These are phyloP conservation scores for Anguilla rostrata DNA, from an alignment of 2,113 vertebrate species.

Conservation along the genomic window DNA sequence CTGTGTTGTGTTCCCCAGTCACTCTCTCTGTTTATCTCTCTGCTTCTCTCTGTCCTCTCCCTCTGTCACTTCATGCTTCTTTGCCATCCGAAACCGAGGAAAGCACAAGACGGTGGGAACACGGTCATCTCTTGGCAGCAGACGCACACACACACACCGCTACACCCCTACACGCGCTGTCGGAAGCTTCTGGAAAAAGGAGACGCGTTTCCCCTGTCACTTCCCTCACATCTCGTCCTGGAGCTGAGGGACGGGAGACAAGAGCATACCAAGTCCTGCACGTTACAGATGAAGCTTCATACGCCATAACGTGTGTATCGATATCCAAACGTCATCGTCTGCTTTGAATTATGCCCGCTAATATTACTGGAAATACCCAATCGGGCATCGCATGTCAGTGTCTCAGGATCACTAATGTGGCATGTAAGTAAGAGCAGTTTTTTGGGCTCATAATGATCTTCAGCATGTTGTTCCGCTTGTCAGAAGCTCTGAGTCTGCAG, in stretches of 20 bases:
- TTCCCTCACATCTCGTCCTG: background rate
- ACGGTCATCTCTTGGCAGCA: background rate
- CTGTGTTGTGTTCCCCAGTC: background rate
- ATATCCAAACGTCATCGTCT: background rate
- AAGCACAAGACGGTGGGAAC: background rate
- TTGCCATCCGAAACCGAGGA: background rate
- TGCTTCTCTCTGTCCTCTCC: background rate
- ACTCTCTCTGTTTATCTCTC: background rate
- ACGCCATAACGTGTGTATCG: background rate
- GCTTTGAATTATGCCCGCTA: background rate
- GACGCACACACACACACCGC: background rate
- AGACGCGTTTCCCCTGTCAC: background rate
- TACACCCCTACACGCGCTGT: background rate
- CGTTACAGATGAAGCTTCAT: background rate
- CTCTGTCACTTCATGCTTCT: background rate
- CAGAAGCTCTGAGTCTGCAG: background rate
- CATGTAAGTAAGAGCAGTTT: background rate
- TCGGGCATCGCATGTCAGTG: background rate
- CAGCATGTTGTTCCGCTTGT: background rate
- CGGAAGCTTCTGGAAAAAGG: background rate
- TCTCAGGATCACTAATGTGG: background rate
- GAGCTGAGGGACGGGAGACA: background rate
- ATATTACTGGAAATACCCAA: background rate
- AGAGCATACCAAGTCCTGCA: background rate
- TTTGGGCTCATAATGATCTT: background rate